These are phyloP conservation scores for Cyanoderma ruficeps DNA, from an alignment of 2,113 vertebrate genomes.

Conservation along the genomic window DNA sequence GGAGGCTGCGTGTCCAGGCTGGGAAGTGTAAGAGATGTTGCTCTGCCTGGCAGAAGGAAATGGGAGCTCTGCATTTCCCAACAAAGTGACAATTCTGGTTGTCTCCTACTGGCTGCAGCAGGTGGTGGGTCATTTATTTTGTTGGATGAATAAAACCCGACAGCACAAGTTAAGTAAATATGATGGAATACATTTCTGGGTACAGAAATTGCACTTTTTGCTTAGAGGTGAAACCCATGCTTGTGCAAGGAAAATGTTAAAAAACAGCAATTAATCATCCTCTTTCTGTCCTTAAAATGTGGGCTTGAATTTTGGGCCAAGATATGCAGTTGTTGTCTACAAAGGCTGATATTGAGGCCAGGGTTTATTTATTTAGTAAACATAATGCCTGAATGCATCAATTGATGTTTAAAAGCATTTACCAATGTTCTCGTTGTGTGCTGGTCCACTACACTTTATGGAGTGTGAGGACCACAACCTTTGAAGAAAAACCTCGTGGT, in stretches of 20 bases:
- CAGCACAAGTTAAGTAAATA: not conserved
- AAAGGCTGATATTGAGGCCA: not conserved
- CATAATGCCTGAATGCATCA: not conserved
- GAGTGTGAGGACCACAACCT: not conserved
- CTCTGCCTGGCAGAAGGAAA: not conserved
- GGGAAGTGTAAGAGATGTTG: not conserved
- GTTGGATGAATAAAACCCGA: not conserved
- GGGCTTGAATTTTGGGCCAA: not conserved
- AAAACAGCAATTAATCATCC: not conserved
- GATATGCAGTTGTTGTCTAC: not conserved
- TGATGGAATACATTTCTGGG: not conserved
- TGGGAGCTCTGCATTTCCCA: not conserved
- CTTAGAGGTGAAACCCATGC: not conserved
- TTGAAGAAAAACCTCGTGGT: not conserved
- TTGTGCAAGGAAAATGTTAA: not conserved
- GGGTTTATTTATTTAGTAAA: slow-evolving; percentile 3
- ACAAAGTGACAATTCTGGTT: not conserved
- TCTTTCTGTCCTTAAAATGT: not conserved
- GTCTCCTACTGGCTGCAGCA: not conserved
- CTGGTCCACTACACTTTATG: not conserved
- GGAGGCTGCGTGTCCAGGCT: not conserved
- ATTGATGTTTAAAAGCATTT: not conserved
- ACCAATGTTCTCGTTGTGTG: not conserved
- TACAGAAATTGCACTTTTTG: not conserved
- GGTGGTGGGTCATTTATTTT: not conserved